These are phyloP conservation scores for Pycnonotus jocosus DNA, from an alignment of 2,113 vertebrate species.

Conservation along the genomic window DNA sequence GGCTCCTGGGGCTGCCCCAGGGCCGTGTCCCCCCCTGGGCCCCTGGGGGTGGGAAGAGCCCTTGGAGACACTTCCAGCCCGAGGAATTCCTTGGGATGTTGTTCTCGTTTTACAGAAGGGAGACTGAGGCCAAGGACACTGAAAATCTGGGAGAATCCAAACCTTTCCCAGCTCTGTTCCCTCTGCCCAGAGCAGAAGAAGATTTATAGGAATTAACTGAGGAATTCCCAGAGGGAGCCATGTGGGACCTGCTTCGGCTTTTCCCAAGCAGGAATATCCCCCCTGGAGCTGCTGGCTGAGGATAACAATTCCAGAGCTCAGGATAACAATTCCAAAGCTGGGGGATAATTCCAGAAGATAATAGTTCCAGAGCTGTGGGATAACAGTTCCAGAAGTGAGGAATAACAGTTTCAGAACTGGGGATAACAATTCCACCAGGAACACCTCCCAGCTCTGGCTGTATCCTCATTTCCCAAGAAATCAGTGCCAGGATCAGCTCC, in stretches of 20 bases:
- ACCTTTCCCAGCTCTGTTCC: background rate
- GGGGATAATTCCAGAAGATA: background rate
- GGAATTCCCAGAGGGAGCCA: background rate
- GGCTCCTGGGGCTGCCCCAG: background rate
- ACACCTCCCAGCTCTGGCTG: fast-evolving
- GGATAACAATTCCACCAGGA: background rate
- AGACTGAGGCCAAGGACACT: background rate
- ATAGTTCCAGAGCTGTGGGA: background rate
- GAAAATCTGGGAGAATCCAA: background rate
- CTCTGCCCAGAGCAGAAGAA: background rate
- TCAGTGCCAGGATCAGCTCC: background rate
- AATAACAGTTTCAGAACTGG: background rate
- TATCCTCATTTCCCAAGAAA: background rate
- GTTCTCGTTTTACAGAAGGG: fast-evolving
- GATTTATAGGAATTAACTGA: background rate
- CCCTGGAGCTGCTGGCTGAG: background rate
- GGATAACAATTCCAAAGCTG: background rate
- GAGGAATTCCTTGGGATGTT: background rate
- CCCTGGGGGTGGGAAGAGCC: too few species aligned
- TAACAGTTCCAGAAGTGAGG: background rate
- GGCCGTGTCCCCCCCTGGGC: background rate
- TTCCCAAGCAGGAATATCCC: background rate
- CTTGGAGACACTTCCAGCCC: background rate
- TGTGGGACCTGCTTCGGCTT: background rate
- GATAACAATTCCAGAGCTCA: background rate